Evolutionary conservation across 2,797 vertebrate genomes (phyloP), one percentile per base, ranked within the genome.

Genomic region (Chelmon rostratus): DNA sequence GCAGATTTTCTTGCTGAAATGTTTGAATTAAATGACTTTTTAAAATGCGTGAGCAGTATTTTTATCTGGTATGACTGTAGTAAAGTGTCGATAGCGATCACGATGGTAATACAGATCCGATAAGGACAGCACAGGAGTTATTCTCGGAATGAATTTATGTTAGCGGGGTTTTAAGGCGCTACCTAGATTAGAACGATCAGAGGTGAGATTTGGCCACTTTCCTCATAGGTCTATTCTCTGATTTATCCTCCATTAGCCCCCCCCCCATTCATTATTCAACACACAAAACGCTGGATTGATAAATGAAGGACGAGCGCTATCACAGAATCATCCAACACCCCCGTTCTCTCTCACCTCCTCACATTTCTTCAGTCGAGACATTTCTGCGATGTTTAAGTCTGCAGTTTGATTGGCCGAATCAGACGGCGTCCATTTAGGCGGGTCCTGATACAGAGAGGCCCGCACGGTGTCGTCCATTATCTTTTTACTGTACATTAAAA

Each of bases 401-500:
- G 84, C 79, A 66, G 10, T 79, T 86, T 83, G 78, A 89, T 79
- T 81, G 67, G 86, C 37, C 18, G 54, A 1, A 50, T 53, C 73
- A 67, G 86, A 68, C 79, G 1, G 58, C 62, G 59, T 87, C 85
- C 90, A 81, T 89, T 86, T 88, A 86, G 87, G 64, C n/a, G 64
- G 63, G 85, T 58, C 71, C 70, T 68, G 54, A 79, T 73, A 76
- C 21, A 11, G 69, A 54, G 21, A 31, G 75, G 42, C 52, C 77
- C 47, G 21, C 15, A 15, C 81, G 31, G 87, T 75, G 84, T 83
- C 88, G 86, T 93, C 93, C 93, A 94, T 94, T 93, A 93, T 94
- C 88, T 92, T 90, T 86, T 92, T 91, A 94, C 94, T 91, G 92
- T 92, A 93, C 89, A 95, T 96, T 92, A 96, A 95, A 94, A 94